These are phyloP conservation scores for Dicentrarchus labrax DNA, from an alignment of 2,113 vertebrate species.

Conservation along the genomic window DNA sequence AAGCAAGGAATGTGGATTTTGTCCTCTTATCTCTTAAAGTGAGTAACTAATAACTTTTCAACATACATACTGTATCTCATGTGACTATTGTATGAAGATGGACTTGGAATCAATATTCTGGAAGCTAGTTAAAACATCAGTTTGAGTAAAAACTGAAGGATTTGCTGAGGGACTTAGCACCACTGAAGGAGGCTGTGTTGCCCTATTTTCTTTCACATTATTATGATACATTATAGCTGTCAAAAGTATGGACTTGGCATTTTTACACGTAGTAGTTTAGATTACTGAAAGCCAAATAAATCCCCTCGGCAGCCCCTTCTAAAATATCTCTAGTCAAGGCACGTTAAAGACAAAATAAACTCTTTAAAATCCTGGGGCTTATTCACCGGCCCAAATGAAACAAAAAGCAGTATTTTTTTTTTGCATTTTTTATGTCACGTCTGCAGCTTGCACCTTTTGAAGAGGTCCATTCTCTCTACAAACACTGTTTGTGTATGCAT, in stretches of 20 bases:
- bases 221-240: conserved; percentile 52
- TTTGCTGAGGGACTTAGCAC: conserved; percentile 1
- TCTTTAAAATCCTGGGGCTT: neutral
- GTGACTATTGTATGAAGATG: neutral
- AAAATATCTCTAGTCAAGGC: conserved; percentile 23
- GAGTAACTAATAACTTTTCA: neutral
- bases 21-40: neutral
- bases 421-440: neutral
- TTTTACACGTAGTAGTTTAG: conserved; percentile 17
- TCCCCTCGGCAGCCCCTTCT: neutral
- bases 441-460: neutral
- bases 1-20: neutral
- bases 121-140: neutral
- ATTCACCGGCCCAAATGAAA: neutral
- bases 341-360: conserved; percentile 7
- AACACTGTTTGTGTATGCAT: conserved; percentile 25
- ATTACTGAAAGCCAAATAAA: conserved; percentile 45
- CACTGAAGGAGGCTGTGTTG: conserved; percentile 11
- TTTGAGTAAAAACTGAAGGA: conserved; percentile 14
- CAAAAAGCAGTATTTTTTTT: neutral
- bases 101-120: neutral
- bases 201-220: conserved; percentile 41
- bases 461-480: neutral
- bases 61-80: neutral
- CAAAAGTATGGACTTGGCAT: conserved; percentile 23